phyloP scores from a whole-genome alignment of 37 sponge, comb jelly and placozoan species.

The Axinella damicornis region DNA sequence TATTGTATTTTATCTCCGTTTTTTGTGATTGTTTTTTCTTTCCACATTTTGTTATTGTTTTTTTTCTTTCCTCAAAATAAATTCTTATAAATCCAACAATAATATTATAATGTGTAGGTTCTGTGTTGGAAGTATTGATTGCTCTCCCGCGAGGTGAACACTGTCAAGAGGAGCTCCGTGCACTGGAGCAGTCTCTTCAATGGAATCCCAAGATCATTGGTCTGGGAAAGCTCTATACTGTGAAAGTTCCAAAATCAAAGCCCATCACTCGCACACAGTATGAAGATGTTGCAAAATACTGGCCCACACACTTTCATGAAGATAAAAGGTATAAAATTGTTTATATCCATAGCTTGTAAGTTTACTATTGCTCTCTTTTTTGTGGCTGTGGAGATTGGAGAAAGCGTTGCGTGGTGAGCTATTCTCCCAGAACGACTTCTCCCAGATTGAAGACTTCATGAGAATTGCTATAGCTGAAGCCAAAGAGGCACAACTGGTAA shows the following conservation, averaged over 20 bases:
- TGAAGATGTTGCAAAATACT: constrained; percentile 47
- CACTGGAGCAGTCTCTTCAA: not conserved
- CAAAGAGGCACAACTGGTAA: not conserved
- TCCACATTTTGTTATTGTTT: not conserved
- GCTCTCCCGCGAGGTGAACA: not conserved
- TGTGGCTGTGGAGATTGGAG: constrained; percentile 58
- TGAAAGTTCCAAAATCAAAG: constrained; percentile 51
- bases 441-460: constrained; percentile 74
- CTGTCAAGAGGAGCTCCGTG: not conserved
- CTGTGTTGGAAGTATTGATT: not conserved
- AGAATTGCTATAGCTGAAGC: constrained; percentile 55
- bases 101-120: too few relatives aligned
- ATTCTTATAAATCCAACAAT: too few relatives aligned
- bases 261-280: constrained; percentile 88
- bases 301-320: constrained; percentile 88
- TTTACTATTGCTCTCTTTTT: not conserved
- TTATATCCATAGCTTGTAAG: not conserved
- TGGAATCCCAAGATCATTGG: not conserved
- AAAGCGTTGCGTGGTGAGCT: constrained; percentile 39
- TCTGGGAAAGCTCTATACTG: constrained; percentile 38
- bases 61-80: not conserved
- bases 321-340: constrained; percentile 73
- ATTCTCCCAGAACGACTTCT: constrained; percentile 58
- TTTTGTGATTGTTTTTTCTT: constrained; percentile 15
- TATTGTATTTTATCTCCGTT: constrained; percentile 43